These are phyloP conservation scores for Masnerella sp. DNA, from an alignment of 2,888 invertebrate genomes.

Conservation along the genomic window DNA sequence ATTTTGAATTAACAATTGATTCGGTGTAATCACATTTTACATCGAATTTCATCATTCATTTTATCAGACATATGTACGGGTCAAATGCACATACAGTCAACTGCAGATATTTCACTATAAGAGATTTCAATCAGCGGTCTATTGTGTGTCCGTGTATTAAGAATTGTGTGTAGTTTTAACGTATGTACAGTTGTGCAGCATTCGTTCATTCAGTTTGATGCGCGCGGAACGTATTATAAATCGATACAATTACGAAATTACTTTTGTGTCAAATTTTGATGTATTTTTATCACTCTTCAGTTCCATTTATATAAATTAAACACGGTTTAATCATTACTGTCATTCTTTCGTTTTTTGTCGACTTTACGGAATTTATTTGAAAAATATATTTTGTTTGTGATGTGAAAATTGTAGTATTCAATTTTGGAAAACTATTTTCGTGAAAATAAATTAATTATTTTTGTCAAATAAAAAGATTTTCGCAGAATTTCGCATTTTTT, in stretches of 20 bases:
- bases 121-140: slow-evolving; percentile 44
- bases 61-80: slow-evolving; percentile 3
- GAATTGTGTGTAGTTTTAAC: slow-evolving; percentile 46
- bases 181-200: slow-evolving; percentile 17
- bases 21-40: slow-evolving; percentile 1
- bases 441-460: too few species aligned
- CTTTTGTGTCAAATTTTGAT: slow-evolving; percentile 22
- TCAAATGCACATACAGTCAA: slow-evolving; percentile 22
- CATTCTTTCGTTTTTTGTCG: too few species aligned
- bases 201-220: slow-evolving; percentile 21
- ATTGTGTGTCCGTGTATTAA: slow-evolving; percentile 40
- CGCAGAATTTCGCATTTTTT: too few species aligned
- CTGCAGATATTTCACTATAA: slow-evolving; percentile 33
- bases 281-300: slow-evolving; percentile 12
- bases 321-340: too few species aligned
- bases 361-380: too few species aligned
- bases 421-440: too few species aligned
- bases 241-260: slow-evolving; percentile 31
- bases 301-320: slow-evolving; percentile 41
- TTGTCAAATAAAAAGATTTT: too few species aligned
- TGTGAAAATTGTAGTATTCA: too few species aligned
- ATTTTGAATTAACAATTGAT: neutral
- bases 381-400: too few species aligned
- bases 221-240: slow-evolving; percentile 7
- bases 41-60: slow-evolving; percentile 13